These are phyloP conservation scores for Beaufortia kweichowensis DNA, from an alignment of 2,113 vertebrate species.

Conservation along the genomic window DNA sequence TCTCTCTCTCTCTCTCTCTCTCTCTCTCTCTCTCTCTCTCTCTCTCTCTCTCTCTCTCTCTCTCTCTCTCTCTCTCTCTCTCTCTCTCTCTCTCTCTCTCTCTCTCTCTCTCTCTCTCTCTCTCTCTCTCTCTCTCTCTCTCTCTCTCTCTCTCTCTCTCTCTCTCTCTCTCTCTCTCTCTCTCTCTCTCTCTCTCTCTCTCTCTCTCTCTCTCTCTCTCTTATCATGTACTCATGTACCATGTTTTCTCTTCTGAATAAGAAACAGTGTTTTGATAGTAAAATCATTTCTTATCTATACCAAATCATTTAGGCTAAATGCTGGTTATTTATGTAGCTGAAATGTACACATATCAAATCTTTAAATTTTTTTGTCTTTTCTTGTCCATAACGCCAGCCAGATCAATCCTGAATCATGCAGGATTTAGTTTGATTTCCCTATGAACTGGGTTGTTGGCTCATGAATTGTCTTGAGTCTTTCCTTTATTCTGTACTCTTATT, in stretches of 20 bases:
- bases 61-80: constrained; percentile 68
- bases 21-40: constrained; percentile 55
- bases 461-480: constrained; percentile 26
- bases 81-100: constrained; percentile 56
- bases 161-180: constrained; percentile 57
- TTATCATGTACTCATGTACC: background rate
- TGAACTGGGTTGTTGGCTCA: constrained; percentile 16
- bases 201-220: constrained; percentile 28
- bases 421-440: constrained; percentile 27
- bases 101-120: constrained; percentile 53
- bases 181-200: constrained; percentile 52
- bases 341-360: background rate
- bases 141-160: constrained; percentile 69
- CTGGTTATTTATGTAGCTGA: background rate
- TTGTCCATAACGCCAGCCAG: background rate
- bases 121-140: constrained; percentile 30
- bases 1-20: constrained; percentile 53
- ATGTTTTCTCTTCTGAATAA: constrained; percentile 7
- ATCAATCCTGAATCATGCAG: background rate
- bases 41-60: constrained; percentile 36
- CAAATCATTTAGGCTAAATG: background rate
- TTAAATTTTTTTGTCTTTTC: background rate
- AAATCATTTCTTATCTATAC: background rate
- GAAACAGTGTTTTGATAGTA: background rate
- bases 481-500: constrained; percentile 10